A percentile compares a stretch with the other conserved stretches of the same genome.
Conservation (phyloP, 2,888 invertebrate genomes). For the Drosophila hamatofila region DNA sequence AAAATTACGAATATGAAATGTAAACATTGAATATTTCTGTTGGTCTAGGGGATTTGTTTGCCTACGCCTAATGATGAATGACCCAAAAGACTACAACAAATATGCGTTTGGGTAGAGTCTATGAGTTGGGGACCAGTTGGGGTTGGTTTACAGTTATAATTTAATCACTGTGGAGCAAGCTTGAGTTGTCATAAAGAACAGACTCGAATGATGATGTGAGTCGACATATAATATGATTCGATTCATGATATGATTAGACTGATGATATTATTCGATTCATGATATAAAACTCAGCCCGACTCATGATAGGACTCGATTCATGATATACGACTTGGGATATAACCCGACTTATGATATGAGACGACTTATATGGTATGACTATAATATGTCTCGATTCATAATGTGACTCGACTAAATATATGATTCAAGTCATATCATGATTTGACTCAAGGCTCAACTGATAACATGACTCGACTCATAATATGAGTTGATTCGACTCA, state of each 20-base stretch:
- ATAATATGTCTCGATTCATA: background rate
- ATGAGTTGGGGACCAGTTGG: background rate
- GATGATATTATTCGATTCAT: background rate
- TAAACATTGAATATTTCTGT: constrained; percentile 33
- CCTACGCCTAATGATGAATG: constrained; percentile 32
- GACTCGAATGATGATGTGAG: background rate
- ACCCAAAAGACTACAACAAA: background rate
- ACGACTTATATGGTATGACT: no score
- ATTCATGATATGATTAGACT: background rate
- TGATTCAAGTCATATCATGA: background rate
- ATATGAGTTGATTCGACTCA: background rate
- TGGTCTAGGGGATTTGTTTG: constrained; percentile 17
- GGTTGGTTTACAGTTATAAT: constrained; percentile 1
- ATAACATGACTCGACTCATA: background rate
- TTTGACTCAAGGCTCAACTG: background rate
- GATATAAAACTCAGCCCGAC: background rate
- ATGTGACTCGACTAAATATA: background rate
- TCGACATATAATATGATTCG: background rate
- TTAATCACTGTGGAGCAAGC: background rate
- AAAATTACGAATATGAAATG: constrained; percentile 43
- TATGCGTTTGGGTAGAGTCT: background rate
- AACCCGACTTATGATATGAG: background rate
- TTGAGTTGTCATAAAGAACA: background rate
- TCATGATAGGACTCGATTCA: background rate
- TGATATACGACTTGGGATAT: no score